Evolutionary conservation across 2,888 invertebrate species (phyloP), one percentile per base, ranked within the genome.

Genomic region (Cremastobaeus sp.): DNA sequence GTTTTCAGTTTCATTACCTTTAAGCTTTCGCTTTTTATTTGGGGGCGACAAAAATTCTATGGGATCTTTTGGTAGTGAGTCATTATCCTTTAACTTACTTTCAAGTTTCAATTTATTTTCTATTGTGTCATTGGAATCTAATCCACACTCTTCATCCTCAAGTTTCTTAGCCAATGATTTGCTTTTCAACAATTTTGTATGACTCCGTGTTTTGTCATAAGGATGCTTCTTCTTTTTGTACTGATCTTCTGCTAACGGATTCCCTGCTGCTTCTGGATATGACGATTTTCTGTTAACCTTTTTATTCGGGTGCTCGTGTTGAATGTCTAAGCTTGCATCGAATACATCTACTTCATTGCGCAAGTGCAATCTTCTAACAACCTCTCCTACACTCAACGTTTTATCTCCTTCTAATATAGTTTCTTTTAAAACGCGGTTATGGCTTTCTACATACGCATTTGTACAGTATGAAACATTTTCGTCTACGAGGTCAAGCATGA

Each of bases 401-500:
- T 57, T 1, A 52, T 21, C 15, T 74, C 70, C 30, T 59, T 18
- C 6, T 71, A 72, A 3, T 60, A 66, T 30, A 70, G 11, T 45
- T 18, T 41, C 1, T 6, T 57, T 57, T 2, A 55, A 25, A 1
- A 14, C 18, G 15, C 21, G 25, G 5, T 55, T 8, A 8, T 43
- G 18, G 9, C 37, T 48, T 47, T 76, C 74, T 3, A 68, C 30
- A 4, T 57, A 70, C 9, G 74, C 74, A 43, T 77, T 76, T 5
- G 62, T 76, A 4, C 74, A 9, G 17, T 69, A 39, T 11, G 66
- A 73, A 30, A 75, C 62, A 0, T 59, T 15, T 8, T n/a, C 8
- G 25, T 69, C 59, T 1, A 76, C 12, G 0, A 75, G 34, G 21
- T 75, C 39, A 9, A 76, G 12, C 11, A 62, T 52, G 3, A 76